A percentile compares a stretch with the other conserved stretches of the same genome.
Evolutionary conservation across 2,888 invertebrate genomes (phyloP).

Genomic region (Cheiracanthium punctorium): DNA sequence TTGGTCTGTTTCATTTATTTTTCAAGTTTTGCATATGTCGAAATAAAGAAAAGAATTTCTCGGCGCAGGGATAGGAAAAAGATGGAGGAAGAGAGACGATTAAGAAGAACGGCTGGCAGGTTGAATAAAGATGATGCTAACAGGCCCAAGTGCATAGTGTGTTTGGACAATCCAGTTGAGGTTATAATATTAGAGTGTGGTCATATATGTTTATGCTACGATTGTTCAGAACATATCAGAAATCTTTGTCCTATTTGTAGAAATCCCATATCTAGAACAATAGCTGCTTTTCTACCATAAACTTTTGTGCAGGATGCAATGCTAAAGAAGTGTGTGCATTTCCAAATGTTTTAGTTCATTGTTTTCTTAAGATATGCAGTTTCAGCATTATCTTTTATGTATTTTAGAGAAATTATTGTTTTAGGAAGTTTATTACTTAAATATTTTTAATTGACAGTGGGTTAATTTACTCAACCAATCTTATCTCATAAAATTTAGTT

Average conservation of each 20-base stretch:
- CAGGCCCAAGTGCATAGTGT: constrained; percentile 88
- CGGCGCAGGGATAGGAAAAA: constrained; percentile 9
- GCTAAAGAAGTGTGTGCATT: neutral
- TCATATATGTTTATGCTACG: constrained; percentile 91
- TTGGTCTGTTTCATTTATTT: constrained; percentile 25
- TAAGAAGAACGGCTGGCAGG: neutral
- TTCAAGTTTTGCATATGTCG: constrained; percentile 13
- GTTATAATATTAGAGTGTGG: constrained; percentile 91
- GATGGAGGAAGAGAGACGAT: constrained; percentile 38
- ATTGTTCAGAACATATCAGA: constrained; percentile 85
- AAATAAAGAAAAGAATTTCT: constrained; percentile 24
- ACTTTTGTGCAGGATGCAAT: too few species aligned
- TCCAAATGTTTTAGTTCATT: too few species aligned
- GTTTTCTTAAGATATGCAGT: too few species aligned
- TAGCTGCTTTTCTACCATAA: constrained; percentile 73
- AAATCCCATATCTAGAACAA: constrained; percentile 72
- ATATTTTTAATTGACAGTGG: too few species aligned
- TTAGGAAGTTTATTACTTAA: too few species aligned
- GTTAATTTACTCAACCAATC: too few species aligned
- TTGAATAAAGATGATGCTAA: neutral
- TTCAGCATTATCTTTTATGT: too few species aligned
- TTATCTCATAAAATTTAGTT: too few species aligned
- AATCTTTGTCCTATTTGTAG: constrained; percentile 87
- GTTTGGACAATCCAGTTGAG: constrained; percentile 89
- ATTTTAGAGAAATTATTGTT: too few species aligned